Conservation (phyloP, 2,797 vertebrate genomes). For the Smutsia gigantea region DNA sequence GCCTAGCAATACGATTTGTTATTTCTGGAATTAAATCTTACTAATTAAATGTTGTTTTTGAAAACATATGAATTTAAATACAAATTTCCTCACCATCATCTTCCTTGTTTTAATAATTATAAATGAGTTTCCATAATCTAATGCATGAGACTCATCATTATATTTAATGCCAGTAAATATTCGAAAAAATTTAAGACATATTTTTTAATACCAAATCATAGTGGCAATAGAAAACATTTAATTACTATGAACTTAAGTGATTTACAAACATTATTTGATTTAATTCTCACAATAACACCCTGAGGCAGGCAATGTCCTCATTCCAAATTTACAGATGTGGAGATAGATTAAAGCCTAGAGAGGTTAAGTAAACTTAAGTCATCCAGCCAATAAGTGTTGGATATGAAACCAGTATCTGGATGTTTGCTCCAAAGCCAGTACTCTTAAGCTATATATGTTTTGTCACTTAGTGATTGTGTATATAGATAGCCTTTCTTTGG, state of each 20-base stretch:
- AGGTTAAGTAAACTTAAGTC: neutral
- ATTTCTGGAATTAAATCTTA: conserved; percentile 78
- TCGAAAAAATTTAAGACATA: neutral
- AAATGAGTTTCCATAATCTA: conserved; percentile 9
- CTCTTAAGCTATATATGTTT: neutral
- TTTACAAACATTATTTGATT: conserved; percentile 5
- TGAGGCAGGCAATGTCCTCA: neutral
- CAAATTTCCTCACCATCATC: conserved; percentile 39
- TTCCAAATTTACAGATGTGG: conserved; percentile 32
- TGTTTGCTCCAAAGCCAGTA: neutral
- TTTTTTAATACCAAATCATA: neutral
- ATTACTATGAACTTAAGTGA: neutral
- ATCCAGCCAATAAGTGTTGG: neutral
- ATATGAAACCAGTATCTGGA: neutral
- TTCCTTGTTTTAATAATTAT: conserved; percentile 31
- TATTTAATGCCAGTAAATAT: neutral
- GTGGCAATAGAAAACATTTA: neutral
- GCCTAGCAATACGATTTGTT: conserved; percentile 75
- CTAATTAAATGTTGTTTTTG: conserved; percentile 71
- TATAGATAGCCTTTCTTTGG: neutral
- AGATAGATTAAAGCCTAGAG: neutral
- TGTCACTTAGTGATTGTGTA: neutral
- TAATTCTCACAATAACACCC: neutral
- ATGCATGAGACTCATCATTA: neutral
- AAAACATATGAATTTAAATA: conserved; percentile 72